Base-by-base conservation (phyloP, 2,888 invertebrate genomes). In the Rhagophthalmus giganteus region DNA sequence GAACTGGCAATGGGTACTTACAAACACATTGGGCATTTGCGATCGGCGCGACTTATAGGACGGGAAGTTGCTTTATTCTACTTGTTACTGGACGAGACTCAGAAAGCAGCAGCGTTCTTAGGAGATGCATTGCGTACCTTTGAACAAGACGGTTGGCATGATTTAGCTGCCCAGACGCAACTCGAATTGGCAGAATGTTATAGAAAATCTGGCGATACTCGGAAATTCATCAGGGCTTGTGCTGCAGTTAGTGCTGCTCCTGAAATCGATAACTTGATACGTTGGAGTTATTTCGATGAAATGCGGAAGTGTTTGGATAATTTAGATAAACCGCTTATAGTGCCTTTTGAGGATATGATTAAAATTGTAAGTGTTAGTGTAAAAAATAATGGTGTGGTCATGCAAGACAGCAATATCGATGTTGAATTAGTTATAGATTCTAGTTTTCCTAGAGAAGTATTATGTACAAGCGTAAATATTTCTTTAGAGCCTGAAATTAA, bases 1-100 rank as follows among this genome's bases (percentile, higher is more conserved):
- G 97, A 97, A 72, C 75, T 96, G 55, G 94, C 96, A 1, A 94
- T 96, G 84, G 94, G 95, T 39, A 96, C 95, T 0, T 96, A 92
- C 70, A 97, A 97, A 68, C 95, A 96, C 76, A 94, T 96, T 56
- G 88, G 78, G 6, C 74, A 80, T 4, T 77, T 85, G 62, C 81
- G 93, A 60, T 94, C 90, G 41, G 95, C 96, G 0, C 83, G 94
- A 28, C 80, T 90, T 33, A 90, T 96, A 46, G 96, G 96, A 0
- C 81, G 88, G 26, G 91, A 96, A 65, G 75, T 97, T 35, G 94
- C 96, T 0, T 83, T 87, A 14, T 95, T 96, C 72, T 96, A 97
- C 73, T 86, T 91, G 61, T 87, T 88, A 56, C 78, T 90, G 5
- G 88, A 88, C 1, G 89, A 93, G 70, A 88, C 90, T 0, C 86